phyloP scores from a whole-genome alignment of 1,140 invertebrate genomes.

The Pseudomyrmex cubaensis region DNA sequence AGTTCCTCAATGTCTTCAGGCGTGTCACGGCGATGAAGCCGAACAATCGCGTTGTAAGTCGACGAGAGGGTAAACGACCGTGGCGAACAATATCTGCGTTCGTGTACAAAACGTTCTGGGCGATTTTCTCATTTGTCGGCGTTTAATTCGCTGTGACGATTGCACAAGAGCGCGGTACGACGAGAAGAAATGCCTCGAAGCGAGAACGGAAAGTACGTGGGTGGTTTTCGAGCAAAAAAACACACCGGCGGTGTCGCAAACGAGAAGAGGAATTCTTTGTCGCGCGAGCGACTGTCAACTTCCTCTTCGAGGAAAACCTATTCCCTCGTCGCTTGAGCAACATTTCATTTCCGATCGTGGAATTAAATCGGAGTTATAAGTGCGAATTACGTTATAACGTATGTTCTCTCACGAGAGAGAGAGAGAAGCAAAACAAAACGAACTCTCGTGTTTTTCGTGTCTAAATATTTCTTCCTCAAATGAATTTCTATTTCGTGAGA shows the following conservation, averaged over 20 bases:
- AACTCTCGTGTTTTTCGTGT: too few species aligned
- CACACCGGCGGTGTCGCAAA: neutral
- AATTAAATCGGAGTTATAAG: too few species aligned
- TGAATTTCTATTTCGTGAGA: too few species aligned
- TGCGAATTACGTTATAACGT: too few species aligned
- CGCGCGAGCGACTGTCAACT: neutral
- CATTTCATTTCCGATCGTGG: neutral
- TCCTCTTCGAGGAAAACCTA: neutral
- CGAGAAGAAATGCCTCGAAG: slow-evolving; percentile 50
- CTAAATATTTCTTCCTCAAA: too few species aligned
- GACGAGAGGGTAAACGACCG: slow-evolving; percentile 50
- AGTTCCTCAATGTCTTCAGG: too few species aligned
- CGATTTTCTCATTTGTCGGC: slow-evolving; percentile 56
- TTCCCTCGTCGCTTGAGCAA: neutral
- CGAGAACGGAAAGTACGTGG: slow-evolving; percentile 45
- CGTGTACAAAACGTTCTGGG: slow-evolving; percentile 26
- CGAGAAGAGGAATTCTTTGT: slow-evolving; percentile 16
- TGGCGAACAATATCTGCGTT: neutral
- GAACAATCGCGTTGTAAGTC: slow-evolving; percentile 7
- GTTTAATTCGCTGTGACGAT: slow-evolving; percentile 54
- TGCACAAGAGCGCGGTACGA: slow-evolving; percentile 50
- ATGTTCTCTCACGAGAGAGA: too few species aligned
- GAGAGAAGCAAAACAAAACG: too few species aligned
- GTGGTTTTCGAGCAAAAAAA: slow-evolving; percentile 47
- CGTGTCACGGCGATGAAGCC: neutral